Evolutionary conservation across 1,140 invertebrate genomes (phyloP).

Genomic region (Drosophila subpulchrella): DNA sequence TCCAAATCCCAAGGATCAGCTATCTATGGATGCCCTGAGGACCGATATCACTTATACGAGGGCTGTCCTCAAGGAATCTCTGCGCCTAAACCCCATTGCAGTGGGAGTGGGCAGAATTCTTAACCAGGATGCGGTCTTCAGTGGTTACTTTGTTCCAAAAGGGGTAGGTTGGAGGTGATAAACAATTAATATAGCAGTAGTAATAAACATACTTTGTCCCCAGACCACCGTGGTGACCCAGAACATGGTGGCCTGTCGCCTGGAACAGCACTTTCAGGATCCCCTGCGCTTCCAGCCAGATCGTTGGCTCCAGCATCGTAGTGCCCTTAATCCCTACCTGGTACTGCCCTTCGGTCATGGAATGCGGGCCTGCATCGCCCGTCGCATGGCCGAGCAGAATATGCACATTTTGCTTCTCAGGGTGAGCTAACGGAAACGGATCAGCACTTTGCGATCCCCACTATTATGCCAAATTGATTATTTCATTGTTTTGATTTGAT

Average conservation of each 20-base stretch:
- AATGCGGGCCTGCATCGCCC: constrained; percentile 93
- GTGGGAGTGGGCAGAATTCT: constrained; percentile 92
- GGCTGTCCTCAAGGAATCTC: constrained; percentile 93
- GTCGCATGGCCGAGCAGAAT: constrained; percentile 95
- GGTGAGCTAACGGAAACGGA: constrained; percentile 85
- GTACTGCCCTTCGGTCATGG: constrained; percentile 96
- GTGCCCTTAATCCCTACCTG: constrained; percentile 89
- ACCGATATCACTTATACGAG: constrained; percentile 90
- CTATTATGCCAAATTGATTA: background rate
- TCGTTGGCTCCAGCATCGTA: constrained; percentile 88
- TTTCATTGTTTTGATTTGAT: constrained; percentile 14
- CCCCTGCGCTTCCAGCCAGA: constrained; percentile 91
- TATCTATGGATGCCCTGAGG: constrained; percentile 87
- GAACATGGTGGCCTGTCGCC: constrained; percentile 91
- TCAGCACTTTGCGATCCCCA: background rate
- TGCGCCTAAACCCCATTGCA: constrained; percentile 93
- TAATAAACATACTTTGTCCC: constrained; percentile 26
- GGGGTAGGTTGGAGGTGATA: constrained; percentile 87
- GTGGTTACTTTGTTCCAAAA: constrained; percentile 93
- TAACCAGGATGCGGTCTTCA: constrained; percentile 90
- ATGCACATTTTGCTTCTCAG: constrained; percentile 91
- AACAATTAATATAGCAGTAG: too few relatives aligned
- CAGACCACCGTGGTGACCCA: constrained; percentile 95
- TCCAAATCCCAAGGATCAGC: constrained; percentile 83
- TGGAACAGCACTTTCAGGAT: constrained; percentile 89